Percentiles rank a stretch among this genome's conserved stretches.
These are phyloP conservation scores for Cephalophus harveyi DNA, from an alignment of 2,113 vertebrate genomes.

Conservation along the genomic window DNA sequence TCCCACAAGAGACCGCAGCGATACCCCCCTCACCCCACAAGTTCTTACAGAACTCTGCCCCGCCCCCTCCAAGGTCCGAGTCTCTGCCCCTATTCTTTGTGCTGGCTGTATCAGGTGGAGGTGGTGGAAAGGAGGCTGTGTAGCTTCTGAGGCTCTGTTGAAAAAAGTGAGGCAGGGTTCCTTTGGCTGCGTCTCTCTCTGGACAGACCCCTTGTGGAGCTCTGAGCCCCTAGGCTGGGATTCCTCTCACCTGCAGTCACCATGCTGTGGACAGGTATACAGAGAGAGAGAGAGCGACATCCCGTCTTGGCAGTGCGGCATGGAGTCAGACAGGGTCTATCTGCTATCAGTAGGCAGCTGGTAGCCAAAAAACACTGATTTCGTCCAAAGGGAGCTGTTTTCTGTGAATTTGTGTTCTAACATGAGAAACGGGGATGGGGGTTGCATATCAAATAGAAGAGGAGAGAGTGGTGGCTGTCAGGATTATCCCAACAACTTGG, in stretches of 20 bases:
- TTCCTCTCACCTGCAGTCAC: not conserved
- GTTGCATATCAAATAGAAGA: too few species aligned
- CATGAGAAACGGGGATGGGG: not conserved
- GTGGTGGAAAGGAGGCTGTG: too few species aligned
- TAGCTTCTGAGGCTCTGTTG: not conserved
- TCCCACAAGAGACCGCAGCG: accelerated
- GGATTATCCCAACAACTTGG: not conserved
- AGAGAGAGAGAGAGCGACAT: not conserved
- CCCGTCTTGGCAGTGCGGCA: too few species aligned
- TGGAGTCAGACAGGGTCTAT: not conserved
- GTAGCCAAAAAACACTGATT: not conserved
- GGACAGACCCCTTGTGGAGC: not conserved
- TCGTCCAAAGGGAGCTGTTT: not conserved
- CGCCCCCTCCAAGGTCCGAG: not conserved
- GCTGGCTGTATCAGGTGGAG: not conserved
- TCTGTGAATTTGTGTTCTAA: not conserved
- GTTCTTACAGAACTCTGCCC: not conserved
- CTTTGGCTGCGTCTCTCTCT: accelerated
- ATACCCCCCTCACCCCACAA: accelerated
- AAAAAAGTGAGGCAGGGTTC: not conserved
- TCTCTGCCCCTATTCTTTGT: too few species aligned
- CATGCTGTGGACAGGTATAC: not conserved
- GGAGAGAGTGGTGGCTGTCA: too few species aligned
- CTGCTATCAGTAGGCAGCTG: not conserved
- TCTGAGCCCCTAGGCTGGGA: not conserved